Evolutionary conservation across 2,797 vertebrate genomes (phyloP), one percentile per base, ranked within the genome.

Genomic region (Phataginus tetradactyla): DNA sequence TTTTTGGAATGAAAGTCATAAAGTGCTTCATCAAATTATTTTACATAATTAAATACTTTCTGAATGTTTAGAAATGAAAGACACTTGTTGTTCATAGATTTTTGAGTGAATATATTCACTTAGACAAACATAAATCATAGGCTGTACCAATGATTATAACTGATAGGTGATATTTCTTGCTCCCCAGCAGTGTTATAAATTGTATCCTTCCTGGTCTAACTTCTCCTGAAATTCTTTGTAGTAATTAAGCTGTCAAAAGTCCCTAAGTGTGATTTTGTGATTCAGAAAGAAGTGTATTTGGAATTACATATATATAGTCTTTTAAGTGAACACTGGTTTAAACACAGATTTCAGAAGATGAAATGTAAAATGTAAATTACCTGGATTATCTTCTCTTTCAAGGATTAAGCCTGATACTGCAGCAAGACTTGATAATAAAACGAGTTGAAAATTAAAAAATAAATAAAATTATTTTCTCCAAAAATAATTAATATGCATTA

Each of bases 41-140:
- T 81, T 86, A 72, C 42, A 90, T 91, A 97, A 71, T 94, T 95
- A 88, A 96, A 61, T 96, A 42, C 3, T 71, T 42, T 66, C 61
- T 86, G 12, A 45, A 87, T 92, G 90, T 69, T 94, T 90, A 96
- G 74, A 55, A 96, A 64, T 84, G 17, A 59, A 71, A 93, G 55
- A 85, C 42, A 87, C 15, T 83, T 79, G 21, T 11, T 71, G n/a
- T 29, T 93, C 3, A 1, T 17, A 75, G 21, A 1, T 55, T 92
- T 95, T 68, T 14, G 2, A 75, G 12, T 86, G 39, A 75, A 68
- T 23, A 32, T 78, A 53, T 39, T 77, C 34, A 92, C 85, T 68
- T 34, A 86, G 11, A 84, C 10, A 66, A 92, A 91, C 23, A 86
- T 81, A 93, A 93, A 81, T 57, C 71, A 27, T 66, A 83, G 55